Base-by-base conservation (phyloP, 2,113 vertebrate species). In the Cryptotis parvus region DNA sequence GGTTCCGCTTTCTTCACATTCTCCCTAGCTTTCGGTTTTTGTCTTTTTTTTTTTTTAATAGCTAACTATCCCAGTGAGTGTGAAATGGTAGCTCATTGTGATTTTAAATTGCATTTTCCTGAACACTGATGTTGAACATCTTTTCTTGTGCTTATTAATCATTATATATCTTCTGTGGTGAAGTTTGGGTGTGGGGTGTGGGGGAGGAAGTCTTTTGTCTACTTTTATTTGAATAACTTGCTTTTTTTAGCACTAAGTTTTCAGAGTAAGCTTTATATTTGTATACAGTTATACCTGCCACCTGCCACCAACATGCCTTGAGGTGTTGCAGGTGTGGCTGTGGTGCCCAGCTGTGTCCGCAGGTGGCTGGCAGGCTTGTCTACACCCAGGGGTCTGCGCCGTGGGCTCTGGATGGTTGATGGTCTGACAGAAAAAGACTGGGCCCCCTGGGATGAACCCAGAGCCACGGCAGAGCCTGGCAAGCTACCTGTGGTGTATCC, bases 61-160 rank as follows among this genome's bases (percentile, higher is more conserved):
- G 43, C 29, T 77, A 52, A 74, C 12, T 1, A 3, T 92, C 37
- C 66, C 11, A 55, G 43, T 70, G 35, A 41, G 12, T 41, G 4
- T 70, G 68, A 79, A 52, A 11, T 58, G 52, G 52, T 29, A 80
- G 41, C 49, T 74, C 66, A 31, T 41, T 78, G 39, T 69, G 43
- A 65, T 75, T 89, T 81, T 55, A 31, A 20, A 58, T 58, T 58
- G 55, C 22, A 24, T 20, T 58, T 58, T 58, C 87, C 82, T 78
- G 35, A 52, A 68, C 85, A 82, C 37, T 43, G 29, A 37, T 65
- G 31, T 66, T 41, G 76, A 5, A 3, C 35, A 61, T 43, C 69
- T 77, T 61, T 85, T 90, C 41, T 26, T 69, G 27, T 76, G 69
- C 52, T 76, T 87, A 70, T 45, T 84, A 78, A 27, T 35, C 10